Evolutionary conservation across 2,113 vertebrate species (phyloP).

Genomic region (Upupa epops): DNA sequence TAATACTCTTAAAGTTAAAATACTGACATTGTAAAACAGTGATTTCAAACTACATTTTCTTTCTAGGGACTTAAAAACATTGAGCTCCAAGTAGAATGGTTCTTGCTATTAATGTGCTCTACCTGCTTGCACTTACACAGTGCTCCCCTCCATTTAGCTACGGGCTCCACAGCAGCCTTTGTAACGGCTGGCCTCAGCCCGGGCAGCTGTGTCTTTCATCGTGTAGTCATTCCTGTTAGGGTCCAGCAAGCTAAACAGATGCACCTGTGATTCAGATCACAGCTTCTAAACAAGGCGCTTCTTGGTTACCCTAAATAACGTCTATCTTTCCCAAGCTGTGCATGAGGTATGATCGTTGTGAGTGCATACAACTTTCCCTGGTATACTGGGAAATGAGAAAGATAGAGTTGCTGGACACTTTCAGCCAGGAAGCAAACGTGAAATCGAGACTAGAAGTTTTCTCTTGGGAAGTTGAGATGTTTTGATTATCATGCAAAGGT

Average conservation of each 20-base stretch:
- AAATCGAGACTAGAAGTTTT: background rate
- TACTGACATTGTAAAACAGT: background rate
- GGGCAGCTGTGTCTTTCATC: background rate
- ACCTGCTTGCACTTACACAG: background rate
- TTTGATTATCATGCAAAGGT: background rate
- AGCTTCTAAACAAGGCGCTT: background rate
- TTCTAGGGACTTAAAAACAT: background rate
- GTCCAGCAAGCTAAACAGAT: background rate
- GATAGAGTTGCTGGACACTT: background rate
- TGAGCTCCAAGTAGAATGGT: background rate
- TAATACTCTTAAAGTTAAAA: background rate
- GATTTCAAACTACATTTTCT: background rate
- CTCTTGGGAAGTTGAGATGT: background rate
- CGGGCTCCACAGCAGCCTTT: background rate
- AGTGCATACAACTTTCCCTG: fast-evolving
- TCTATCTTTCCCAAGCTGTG: background rate
- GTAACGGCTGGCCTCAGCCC: background rate
- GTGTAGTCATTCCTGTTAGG: background rate
- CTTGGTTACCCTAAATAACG: background rate
- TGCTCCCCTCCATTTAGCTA: background rate
- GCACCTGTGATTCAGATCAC: background rate
- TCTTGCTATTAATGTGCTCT: background rate
- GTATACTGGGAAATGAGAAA: background rate
- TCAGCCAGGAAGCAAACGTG: background rate
- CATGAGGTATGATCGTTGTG: fast-evolving